Evolutionary conservation across 2,797 vertebrate genomes (phyloP).

Genomic region (Karalla daura): DNA sequence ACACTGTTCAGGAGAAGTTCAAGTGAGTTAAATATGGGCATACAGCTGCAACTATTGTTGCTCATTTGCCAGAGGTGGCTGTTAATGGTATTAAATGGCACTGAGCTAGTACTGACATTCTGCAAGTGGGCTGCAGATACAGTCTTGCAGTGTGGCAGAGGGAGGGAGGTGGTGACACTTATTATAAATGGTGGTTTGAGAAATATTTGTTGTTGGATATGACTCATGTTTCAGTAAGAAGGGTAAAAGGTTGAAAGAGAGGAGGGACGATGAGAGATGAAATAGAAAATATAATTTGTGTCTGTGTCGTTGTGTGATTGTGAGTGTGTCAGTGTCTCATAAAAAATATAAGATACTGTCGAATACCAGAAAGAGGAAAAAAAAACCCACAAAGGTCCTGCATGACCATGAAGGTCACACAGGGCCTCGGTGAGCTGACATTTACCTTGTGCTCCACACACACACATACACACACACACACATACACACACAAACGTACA

Average conservation of each 20-base stretch:
- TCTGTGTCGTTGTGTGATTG: too few species aligned
- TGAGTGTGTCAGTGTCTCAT: too few species aligned
- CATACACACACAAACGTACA: conserved; percentile 13
- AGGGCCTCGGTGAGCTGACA: conserved; percentile 57
- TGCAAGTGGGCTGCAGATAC: conserved; percentile 17
- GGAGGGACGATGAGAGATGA: conserved; percentile 12
- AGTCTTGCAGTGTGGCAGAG: conserved; percentile 32
- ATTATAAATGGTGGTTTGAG: conserved; percentile 51
- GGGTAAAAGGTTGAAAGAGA: conserved; percentile 32
- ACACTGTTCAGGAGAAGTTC: conserved; percentile 33
- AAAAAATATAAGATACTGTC: conserved; percentile 29
- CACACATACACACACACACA: background rate
- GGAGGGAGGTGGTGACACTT: conserved; percentile 23
- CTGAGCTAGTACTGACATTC: conserved; percentile 41
- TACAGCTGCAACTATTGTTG: conserved; percentile 47
- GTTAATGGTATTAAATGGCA: conserved; percentile 51
- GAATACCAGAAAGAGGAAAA: conserved; percentile 21
- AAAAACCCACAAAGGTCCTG: conserved; percentile 25
- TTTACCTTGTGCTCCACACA: conserved; percentile 43
- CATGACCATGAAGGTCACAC: conserved; percentile 32
- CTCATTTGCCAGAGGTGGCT: conserved; percentile 17
- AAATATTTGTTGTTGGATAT: conserved; percentile 57
- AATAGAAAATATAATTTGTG: too few species aligned
- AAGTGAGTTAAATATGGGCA: conserved; percentile 59
- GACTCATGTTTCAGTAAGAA: conserved; percentile 58